Evolutionary conservation across 1,140 invertebrate genomes (phyloP).

Genomic region (Lordiphosa mommai): DNA sequence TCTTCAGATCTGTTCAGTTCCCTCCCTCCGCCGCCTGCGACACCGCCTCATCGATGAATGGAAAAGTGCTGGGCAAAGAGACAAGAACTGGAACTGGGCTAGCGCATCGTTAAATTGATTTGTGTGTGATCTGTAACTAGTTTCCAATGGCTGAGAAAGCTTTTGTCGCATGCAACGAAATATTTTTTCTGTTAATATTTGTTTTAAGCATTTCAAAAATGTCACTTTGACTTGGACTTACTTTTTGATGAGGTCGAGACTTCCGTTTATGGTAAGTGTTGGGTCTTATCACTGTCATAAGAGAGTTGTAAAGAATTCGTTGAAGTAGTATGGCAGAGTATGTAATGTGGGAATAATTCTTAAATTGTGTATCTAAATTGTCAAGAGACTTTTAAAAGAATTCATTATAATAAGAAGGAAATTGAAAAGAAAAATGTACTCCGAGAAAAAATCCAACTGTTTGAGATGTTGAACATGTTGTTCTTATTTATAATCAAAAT

Average conservation of each 20-base stretch:
- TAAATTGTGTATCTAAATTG: slow-evolving; percentile 6
- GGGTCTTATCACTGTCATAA: slow-evolving; percentile 54
- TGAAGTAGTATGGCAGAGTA: not conserved
- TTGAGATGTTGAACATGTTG: too few species aligned
- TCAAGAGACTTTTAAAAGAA: not conserved
- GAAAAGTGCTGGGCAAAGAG: slow-evolving; percentile 14
- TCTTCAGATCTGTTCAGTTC: slow-evolving; percentile 20
- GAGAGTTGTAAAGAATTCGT: slow-evolving; percentile 63
- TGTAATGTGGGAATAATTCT: slow-evolving; percentile 36
- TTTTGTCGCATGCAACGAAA: slow-evolving; percentile 30
- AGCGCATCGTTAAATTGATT: slow-evolving; percentile 76
- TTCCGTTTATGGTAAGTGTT: slow-evolving; percentile 60
- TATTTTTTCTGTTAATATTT: slow-evolving; percentile 56
- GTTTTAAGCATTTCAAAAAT: slow-evolving; percentile 51
- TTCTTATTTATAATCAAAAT: too few species aligned
- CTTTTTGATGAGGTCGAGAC: slow-evolving; percentile 29
- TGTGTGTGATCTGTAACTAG: slow-evolving; percentile 61
- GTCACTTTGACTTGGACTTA: slow-evolving; percentile 44
- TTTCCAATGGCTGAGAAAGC: slow-evolving; percentile 66
- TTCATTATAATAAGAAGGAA: not conserved
- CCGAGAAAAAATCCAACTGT: too few species aligned
- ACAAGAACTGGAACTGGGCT: slow-evolving; percentile 61
- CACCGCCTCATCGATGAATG: slow-evolving; percentile 23
- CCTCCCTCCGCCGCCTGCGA: slow-evolving; percentile 6
- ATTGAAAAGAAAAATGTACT: too few species aligned